Evolutionary conservation across 2,113 vertebrate genomes (phyloP), one percentile per base, ranked within the genome.

Genomic region (Sinocyclocheilus maitianheensis): DNA sequence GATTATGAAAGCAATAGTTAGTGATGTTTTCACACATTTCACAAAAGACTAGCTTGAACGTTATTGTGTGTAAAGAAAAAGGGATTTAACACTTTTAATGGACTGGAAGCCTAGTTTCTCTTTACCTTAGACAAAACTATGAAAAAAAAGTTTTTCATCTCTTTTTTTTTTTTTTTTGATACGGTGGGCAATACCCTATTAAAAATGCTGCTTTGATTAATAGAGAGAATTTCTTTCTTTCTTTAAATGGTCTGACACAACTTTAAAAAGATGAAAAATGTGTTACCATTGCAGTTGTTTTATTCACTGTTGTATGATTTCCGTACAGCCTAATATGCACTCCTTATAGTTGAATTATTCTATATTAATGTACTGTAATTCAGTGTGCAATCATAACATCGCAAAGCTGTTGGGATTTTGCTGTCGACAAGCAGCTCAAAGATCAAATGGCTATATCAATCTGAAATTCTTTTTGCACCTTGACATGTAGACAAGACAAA

Each of bases 401-500:
- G 88, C 5, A n/a, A 34, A 86, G 94, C 95, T 94, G 95, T 90
- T 51, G 89, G 90, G 75, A 87, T 90, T 86, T 84, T 80, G 92
- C 87, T 90, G 92, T 91, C 93, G 30, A 91, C 92, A 90, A 81
- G 86, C 92, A 87, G 92, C 93, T 90, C 83, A 71, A 93, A 93
- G 91, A 93, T 92, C 90, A 92, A 90, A 92, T 90, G 94, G 94
- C 94, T 94, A 89, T 95, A 94, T 95, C 95, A 94, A 95, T 96
- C 96, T 94, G 92, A 93, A 94, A 94, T 95, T 95, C 94, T 93
- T 95, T 96, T 97, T 96, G 96, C 97, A 98, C 96, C 96, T 97
- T 97, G 95, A 95, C 93, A 90, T 97, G 96, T 97, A 97, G 93
- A 96, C 95, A 88, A 30, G 34, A 83, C 60, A 84, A 48, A 76